Evolutionary conservation across 2,888 invertebrate species (phyloP).

Genomic region (Escarpia spicata): DNA sequence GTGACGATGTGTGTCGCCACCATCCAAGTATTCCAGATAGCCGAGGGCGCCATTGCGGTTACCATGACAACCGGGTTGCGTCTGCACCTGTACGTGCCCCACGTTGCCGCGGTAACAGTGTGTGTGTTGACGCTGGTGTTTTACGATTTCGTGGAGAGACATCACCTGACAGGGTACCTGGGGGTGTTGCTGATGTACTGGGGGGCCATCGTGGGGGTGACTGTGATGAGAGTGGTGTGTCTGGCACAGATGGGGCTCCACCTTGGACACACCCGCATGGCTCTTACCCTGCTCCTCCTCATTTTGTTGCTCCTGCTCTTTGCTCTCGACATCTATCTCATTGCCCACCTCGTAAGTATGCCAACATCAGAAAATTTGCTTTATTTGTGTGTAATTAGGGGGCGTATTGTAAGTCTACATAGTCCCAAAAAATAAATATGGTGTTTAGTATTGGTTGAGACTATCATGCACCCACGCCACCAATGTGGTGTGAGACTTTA

Average conservation of each 20-base stretch:
- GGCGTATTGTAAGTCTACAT: too few species aligned
- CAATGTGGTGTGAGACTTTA: too few species aligned
- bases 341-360: neutral
- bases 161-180: neutral
- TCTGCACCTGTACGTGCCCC: conserved; percentile 58
- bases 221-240: neutral
- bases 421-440: too few species aligned
- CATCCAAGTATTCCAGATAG: conserved; percentile 54
- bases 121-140: neutral
- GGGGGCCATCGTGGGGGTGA: neutral
- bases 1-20: conserved; percentile 50
- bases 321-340: neutral
- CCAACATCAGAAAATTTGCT: neutral
- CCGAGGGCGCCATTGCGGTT: conserved; percentile 57
- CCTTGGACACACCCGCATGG: neutral
- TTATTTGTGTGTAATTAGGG: neutral
- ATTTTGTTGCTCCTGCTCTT: neutral
- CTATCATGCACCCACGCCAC: too few species aligned
- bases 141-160: neutral
- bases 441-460: too few species aligned
- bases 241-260: neutral
- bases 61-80: conserved; percentile 53
- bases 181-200: neutral
- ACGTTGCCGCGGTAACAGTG: conserved; percentile 36
- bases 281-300: neutral